These are phyloP conservation scores for Gisinianus flammeolus DNA, from an alignment of 2,888 invertebrate species.

Conservation along the genomic window DNA sequence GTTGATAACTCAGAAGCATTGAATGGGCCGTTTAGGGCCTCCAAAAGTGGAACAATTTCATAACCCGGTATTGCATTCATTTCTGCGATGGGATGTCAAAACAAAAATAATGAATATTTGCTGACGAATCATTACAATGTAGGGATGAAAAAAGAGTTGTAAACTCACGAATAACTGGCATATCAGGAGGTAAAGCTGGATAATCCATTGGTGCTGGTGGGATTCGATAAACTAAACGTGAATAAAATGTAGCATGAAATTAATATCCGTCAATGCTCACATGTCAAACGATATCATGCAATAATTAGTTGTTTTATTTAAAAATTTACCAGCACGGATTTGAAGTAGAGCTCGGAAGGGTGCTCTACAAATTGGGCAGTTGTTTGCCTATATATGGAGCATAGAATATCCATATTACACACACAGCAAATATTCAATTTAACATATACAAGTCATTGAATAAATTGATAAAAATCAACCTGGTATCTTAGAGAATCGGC, in stretches of 20 bases:
- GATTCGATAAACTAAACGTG: conserved; percentile 84
- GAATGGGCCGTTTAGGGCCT: conserved; percentile 92
- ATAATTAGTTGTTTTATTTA: background rate
- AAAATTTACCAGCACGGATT: conserved; percentile 72
- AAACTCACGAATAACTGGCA: conserved; percentile 55
- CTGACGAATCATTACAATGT: too few species aligned
- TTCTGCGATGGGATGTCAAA: too few species aligned
- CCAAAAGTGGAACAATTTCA: conserved; percentile 90
- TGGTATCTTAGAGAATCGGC: conserved; percentile 96
- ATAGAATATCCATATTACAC: background rate
- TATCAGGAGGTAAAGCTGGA: conserved; percentile 69
- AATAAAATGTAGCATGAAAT: conserved; percentile 76
- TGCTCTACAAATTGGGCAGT: conserved; percentile 98
- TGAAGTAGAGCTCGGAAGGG: conserved; percentile 96
- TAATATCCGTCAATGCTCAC: background rate
- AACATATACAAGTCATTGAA: background rate
- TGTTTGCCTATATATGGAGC: conserved; percentile 76
- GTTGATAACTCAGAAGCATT: conserved; percentile 59
- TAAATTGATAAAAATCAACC: conserved; percentile 33
- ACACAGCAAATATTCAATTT: too few species aligned
- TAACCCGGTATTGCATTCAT: conserved; percentile 69
- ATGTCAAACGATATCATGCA: background rate
- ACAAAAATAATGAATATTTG: too few species aligned
- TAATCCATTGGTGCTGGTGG: conserved; percentile 62
- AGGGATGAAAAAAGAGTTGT: too few species aligned